Evolutionary conservation across 2,888 invertebrate genomes (phyloP).

Genomic region (Orthonevra nobilis): DNA sequence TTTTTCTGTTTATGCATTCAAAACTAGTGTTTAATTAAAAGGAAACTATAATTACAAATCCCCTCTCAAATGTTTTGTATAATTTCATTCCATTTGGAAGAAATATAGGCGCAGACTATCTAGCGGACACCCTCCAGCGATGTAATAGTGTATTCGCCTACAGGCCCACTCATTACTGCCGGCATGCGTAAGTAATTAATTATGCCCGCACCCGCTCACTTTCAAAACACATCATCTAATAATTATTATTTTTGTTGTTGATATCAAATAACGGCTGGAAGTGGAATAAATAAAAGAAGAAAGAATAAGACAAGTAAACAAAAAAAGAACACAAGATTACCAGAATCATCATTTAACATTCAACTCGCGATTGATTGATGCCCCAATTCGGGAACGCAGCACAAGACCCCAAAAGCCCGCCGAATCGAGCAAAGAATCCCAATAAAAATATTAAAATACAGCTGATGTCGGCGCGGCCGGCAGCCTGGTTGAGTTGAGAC

Average conservation of each 20-base stretch:
- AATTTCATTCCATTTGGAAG: too few relatives aligned
- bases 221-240: slow-evolving; percentile 47
- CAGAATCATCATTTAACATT: slow-evolving; percentile 33
- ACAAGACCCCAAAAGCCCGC: too few relatives aligned
- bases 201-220: slow-evolving; percentile 54
- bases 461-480: too few relatives aligned
- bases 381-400: slow-evolving; percentile 34
- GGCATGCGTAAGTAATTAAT: slow-evolving; percentile 60
- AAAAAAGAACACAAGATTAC: not conserved
- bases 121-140: slow-evolving; percentile 1
- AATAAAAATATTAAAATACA: slow-evolving; percentile 35
- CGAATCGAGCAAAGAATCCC: slow-evolving; percentile 11
- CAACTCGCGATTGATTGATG: slow-evolving; percentile 54
- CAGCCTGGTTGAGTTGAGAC: too few relatives aligned
- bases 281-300: slow-evolving; percentile 27
- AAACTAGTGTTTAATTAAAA: slow-evolving; percentile 31
- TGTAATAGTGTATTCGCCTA: slow-evolving; percentile 56
- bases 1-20: not conserved
- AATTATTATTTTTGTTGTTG: slow-evolving; percentile 51
- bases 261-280: too few relatives aligned
- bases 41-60: slow-evolving; percentile 35
- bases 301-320: slow-evolving; percentile 1
- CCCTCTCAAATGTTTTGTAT: slow-evolving; percentile 3
- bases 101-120: not conserved
- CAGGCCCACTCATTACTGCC: slow-evolving; percentile 42